Percentiles rank a stretch among this genome's conserved stretches.
Conservation (phyloP, 2,113 vertebrate genomes). For the Nasalis larvatus region DNA sequence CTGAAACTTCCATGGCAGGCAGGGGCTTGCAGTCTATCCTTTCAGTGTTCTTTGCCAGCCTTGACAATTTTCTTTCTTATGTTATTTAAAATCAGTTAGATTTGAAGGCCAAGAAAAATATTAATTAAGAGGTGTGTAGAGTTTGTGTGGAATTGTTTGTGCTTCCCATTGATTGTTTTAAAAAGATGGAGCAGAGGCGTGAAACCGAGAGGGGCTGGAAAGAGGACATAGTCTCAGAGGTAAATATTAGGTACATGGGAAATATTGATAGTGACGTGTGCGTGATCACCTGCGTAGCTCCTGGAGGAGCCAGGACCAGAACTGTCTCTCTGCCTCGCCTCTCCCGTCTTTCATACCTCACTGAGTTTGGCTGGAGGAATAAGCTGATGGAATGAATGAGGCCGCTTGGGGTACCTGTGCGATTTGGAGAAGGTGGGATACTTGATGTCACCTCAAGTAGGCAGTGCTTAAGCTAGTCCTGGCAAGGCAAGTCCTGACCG, state of each 20-base stretch:
- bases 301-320: neutral
- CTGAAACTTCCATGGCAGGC: neutral
- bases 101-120: neutral
- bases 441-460: fast-evolving
- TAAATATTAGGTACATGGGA: fast-evolving
- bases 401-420: fast-evolving
- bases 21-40: fast-evolving
- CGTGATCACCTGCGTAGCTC: fast-evolving
- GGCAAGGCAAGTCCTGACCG: fast-evolving
- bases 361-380: neutral
- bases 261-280: fast-evolving
- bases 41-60: neutral
- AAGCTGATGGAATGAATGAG: fast-evolving
- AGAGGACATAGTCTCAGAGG: fast-evolving
- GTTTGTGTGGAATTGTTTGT: neutral
- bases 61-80: neutral
- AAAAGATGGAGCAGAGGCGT: fast-evolving
- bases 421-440: too few species aligned
- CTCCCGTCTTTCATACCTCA: neutral
- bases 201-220: fast-evolving
- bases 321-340: too few species aligned
- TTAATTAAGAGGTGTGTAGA: neutral
- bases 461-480: neutral
- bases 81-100: neutral
- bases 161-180: neutral